Evolutionary conservation across 2,113 vertebrate species (phyloP).

Genomic region (Malaclemys terrapin): DNA sequence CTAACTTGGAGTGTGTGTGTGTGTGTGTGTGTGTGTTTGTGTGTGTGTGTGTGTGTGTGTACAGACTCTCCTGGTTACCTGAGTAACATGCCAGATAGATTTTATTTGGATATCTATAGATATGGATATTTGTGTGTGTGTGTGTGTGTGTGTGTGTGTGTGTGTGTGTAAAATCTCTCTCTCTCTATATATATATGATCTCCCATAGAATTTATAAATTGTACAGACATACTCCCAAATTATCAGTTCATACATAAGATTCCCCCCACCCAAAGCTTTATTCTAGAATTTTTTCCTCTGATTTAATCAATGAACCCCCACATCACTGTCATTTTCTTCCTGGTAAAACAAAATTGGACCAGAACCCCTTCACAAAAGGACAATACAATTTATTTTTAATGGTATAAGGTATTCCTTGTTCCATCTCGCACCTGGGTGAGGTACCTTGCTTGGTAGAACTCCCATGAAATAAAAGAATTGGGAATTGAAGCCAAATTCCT

Average conservation of each 20-base stretch:
- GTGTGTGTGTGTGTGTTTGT: no score
- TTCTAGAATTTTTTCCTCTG: background rate
- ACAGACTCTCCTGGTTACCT: background rate
- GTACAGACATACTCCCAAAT: background rate
- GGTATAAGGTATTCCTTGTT: no score
- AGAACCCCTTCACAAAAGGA: background rate
- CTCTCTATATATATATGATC: no score
- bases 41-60: no score
- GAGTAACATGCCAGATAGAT: background rate
- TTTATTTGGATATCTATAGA: no score
- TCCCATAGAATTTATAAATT: background rate
- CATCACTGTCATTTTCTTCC: no score
- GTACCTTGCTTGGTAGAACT: background rate
- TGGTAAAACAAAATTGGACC: background rate
- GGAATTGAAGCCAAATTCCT: background rate
- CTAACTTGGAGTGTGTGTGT: background rate
- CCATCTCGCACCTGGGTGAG: accelerated
- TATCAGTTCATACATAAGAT: background rate
- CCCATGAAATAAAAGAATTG: background rate
- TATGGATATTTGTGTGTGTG: no score
- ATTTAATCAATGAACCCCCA: no score
- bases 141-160: no score
- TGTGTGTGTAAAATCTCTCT: no score
- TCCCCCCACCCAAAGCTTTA: background rate
- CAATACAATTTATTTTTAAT: no score